Evolutionary conservation across 2,888 invertebrate species (phyloP), one percentile per base, ranked within the genome.

Genomic region (Nematopogon swammerdamellus): DNA sequence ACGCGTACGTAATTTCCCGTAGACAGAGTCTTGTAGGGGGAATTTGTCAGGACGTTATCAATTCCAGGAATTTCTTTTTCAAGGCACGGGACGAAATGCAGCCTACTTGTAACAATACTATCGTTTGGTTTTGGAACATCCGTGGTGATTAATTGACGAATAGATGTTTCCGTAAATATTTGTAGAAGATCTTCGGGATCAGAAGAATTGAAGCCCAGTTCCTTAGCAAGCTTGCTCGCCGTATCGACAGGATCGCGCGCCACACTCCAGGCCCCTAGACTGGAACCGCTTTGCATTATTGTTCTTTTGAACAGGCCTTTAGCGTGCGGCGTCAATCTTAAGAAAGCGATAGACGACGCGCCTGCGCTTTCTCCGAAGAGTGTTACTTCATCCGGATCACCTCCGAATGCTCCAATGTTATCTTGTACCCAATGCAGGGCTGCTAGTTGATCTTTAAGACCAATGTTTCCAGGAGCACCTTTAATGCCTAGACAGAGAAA

Each of bases 391-490:
- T 71, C 61, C 1, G 73, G 72, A 52, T 79, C 62, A 11, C 79
- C 79, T 30, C 77, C 74, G 44, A 79, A 79, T 0, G 65, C 63
- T 55, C 55, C 58, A 2, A 79, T 75, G 50, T 79, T 79, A 18
- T 65, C 61, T 54, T 64, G 63, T 16, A 79, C 63, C 79, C 79
- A 79, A 51, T 58, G 66, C 29, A 79, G 56, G 8, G 77, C 77
- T 2, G 74, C 74, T 50, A 76, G 59, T 55, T 79, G 79, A 55
- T 79, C 79, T 54, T 85, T 85, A 1, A 85, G 61, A 0, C 85
- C 85, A 47, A 83, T 83, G 59, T 88, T 88, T 2, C 87, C 87
- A 0, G 86, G 85, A 0, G 85, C 85, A 61, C 83, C 83, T 53
- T 70, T 65, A 14, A 84, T 84, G 11, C 84, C 84, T 1, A 85